Conservation (phyloP, 2,888 invertebrate genomes). For the Nephrotoma flavescens region DNA sequence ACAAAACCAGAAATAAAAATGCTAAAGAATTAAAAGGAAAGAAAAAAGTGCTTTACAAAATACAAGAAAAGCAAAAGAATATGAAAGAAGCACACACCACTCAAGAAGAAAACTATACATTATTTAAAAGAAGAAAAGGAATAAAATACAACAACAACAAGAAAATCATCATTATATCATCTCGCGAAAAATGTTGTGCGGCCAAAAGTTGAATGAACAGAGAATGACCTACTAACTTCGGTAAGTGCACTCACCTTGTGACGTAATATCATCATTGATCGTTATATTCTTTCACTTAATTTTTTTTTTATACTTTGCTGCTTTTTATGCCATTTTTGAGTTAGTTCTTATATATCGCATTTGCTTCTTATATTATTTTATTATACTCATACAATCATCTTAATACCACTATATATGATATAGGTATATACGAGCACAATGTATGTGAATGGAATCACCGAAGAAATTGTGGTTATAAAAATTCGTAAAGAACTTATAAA, state of each 20-base stretch:
- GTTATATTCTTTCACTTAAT: constrained; percentile 3
- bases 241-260: constrained; percentile 34
- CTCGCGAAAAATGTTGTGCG: constrained; percentile 12
- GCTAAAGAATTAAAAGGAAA: background rate
- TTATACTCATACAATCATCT: background rate
- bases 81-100: background rate
- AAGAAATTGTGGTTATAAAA: background rate
- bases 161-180: constrained; percentile 4
- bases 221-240: constrained; percentile 36
- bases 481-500: background rate
- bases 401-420: background rate
- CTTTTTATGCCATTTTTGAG: background rate
- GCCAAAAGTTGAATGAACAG: constrained; percentile 33
- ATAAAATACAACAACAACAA: background rate
- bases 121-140: background rate
- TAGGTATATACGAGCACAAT: background rate
- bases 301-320: background rate
- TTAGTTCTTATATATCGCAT: background rate
- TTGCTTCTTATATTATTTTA: background rate
- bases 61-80: background rate
- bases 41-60: background rate
- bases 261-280: constrained; percentile 25
- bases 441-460: background rate
- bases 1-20: background rate
- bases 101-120: background rate